Conservation (phyloP, 2,797 vertebrate species). For the Melanogrammus aeglefinus region DNA sequence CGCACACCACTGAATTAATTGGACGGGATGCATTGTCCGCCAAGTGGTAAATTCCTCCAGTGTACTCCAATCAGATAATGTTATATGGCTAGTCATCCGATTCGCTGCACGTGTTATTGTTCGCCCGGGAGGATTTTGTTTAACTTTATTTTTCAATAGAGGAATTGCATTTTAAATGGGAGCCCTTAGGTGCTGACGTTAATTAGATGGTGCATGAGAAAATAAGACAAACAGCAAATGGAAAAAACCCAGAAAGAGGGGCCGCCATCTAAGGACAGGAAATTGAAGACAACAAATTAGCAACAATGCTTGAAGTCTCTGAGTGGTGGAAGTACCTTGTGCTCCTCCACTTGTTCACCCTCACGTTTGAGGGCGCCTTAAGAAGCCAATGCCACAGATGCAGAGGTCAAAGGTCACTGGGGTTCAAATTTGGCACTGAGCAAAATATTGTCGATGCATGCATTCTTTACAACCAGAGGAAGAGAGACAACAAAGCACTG, state of each 20-base stretch:
- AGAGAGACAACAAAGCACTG: too few species aligned
- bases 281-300: not conserved
- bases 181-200: constrained; percentile 17
- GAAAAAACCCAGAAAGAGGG: constrained; percentile 1
- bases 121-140: constrained; percentile 29
- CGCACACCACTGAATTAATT: constrained; percentile 46
- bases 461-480: not conserved
- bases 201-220: constrained; percentile 13
- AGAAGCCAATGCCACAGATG: not conserved
- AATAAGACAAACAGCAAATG: not conserved
- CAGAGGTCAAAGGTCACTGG: not conserved
- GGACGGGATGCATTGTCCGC: constrained; percentile 26
- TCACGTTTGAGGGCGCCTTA: not conserved
- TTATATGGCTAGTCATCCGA: not conserved
- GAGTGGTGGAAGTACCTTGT: not conserved
- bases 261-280: not conserved
- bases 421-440: not conserved
- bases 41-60: constrained; percentile 24
- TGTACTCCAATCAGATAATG: not conserved
- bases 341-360: not conserved
- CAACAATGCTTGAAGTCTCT: not conserved
- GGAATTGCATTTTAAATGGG: constrained; percentile 37
- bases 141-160: constrained; percentile 27
- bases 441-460: not conserved
- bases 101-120: constrained; percentile 32